phyloP scores from a whole-genome alignment of 2,113 vertebrate genomes.

The Megalops atlanticus region DNA sequence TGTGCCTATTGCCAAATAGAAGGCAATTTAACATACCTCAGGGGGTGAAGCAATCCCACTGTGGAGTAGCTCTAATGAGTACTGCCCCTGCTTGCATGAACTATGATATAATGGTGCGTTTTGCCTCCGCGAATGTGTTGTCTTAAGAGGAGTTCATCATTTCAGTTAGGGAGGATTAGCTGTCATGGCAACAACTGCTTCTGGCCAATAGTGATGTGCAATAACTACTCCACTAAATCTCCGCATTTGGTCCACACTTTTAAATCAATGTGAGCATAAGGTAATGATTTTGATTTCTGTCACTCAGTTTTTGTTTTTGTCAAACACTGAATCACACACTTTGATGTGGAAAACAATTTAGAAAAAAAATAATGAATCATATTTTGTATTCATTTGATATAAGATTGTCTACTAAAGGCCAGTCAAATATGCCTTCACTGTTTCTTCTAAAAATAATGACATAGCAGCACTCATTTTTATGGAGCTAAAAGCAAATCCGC shows the following conservation, averaged over 20 bases:
- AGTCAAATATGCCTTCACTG: background rate
- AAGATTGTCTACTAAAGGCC: background rate
- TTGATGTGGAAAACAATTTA: background rate
- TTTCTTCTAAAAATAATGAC: background rate
- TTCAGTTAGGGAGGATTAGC: too few relatives aligned
- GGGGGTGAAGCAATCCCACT: too few relatives aligned
- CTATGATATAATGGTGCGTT: too few relatives aligned
- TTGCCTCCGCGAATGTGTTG: too few relatives aligned
- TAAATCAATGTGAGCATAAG: background rate
- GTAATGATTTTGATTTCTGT: background rate
- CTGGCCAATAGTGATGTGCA: background rate
- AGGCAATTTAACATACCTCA: too few relatives aligned
- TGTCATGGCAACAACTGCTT: too few relatives aligned
- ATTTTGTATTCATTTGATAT: background rate
- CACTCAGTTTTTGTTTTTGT: too few relatives aligned
- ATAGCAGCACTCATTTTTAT: background rate
- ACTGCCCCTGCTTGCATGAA: too few relatives aligned
- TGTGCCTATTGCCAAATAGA: too few relatives aligned
- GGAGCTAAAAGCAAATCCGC: conserved; percentile 36
- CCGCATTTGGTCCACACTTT: background rate
- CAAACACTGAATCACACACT: background rate
- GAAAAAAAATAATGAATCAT: background rate
- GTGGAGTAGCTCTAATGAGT: too few relatives aligned
- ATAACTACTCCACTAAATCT: background rate
- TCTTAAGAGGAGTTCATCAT: too few relatives aligned